phyloP scores from a whole-genome alignment of 2,797 vertebrate genomes.

The Craterocephalus amniculus region DNA sequence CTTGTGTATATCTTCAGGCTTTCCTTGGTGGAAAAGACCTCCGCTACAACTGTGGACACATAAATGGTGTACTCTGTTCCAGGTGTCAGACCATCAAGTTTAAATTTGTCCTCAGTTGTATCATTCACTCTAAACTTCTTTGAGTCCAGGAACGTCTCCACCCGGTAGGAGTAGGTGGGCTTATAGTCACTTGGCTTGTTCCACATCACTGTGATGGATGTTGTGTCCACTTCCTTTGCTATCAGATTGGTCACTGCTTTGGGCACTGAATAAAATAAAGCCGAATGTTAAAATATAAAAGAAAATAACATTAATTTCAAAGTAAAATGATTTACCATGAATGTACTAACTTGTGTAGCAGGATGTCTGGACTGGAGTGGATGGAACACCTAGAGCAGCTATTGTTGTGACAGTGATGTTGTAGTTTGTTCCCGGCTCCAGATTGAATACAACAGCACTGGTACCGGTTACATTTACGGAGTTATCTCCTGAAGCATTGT shows the following conservation, averaged over 20 bases:
- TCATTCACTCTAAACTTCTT: background rate
- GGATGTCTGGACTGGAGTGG: constrained; percentile 6
- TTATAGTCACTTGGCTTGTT: constrained; percentile 44
- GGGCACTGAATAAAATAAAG: constrained; percentile 64
- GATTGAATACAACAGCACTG: constrained; percentile 4
- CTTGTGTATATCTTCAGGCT: constrained; percentile 47
- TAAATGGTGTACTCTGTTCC: constrained; percentile 62
- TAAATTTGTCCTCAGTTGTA: constrained; percentile 7
- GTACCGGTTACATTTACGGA: background rate
- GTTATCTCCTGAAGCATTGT: fast-evolving
- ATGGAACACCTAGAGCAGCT: constrained; percentile 28
- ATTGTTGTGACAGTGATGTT: constrained; percentile 52
- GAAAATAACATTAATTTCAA: background rate
- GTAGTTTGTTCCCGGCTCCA: constrained; percentile 69
- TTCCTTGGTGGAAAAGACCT: constrained; percentile 33
- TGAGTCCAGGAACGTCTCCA: background rate
- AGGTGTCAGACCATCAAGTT: constrained; percentile 41
- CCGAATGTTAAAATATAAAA: constrained; percentile 6
- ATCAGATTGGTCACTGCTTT: constrained; percentile 57
- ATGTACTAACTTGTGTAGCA: constrained; percentile 74
- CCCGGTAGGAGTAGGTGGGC: constrained; percentile 55
- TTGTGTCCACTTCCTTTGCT: constrained; percentile 30
- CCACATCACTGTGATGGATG: constrained; percentile 65
- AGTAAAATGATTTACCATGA: no score
- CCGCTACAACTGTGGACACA: constrained; percentile 54